Conservation (phyloP, 1,140 invertebrate species). For the Pissodes strobi region DNA sequence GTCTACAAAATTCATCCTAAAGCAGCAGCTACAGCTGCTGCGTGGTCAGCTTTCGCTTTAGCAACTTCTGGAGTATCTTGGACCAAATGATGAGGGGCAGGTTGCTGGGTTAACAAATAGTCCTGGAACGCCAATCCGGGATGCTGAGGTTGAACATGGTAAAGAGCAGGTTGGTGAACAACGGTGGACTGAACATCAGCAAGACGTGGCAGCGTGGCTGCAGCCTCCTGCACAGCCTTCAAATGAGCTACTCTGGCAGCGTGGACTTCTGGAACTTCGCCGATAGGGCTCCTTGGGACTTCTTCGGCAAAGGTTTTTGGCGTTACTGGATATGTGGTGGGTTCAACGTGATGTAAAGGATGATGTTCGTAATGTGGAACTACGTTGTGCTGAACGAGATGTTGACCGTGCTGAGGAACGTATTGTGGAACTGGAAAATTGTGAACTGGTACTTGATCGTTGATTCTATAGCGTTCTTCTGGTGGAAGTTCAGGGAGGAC, state of each 20-base stretch:
- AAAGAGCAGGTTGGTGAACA: background rate
- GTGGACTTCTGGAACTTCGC: slow-evolving; percentile 34
- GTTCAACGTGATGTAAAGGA: background rate
- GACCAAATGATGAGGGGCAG: background rate
- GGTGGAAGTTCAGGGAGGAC: slow-evolving; percentile 21
- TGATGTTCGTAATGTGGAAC: background rate
- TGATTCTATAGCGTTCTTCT: slow-evolving; percentile 23
- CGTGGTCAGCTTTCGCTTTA: slow-evolving; percentile 18
- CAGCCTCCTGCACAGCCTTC: slow-evolving; percentile 9
- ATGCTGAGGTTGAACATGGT: background rate
- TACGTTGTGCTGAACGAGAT: background rate
- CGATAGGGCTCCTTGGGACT: slow-evolving; percentile 17
- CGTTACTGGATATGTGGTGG: background rate
- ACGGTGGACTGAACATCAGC: background rate
- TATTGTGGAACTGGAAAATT: background rate
- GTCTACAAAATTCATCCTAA: too few species aligned
- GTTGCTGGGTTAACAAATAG: slow-evolving; percentile 2
- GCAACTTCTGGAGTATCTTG: slow-evolving; percentile 32
- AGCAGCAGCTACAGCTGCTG: slow-evolving; percentile 14
- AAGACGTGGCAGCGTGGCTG: slow-evolving; percentile 7
- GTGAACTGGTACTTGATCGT: background rate
- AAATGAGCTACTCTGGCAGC: slow-evolving; percentile 37
- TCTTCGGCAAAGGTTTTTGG: slow-evolving; percentile 16
- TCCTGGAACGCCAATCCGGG: slow-evolving; percentile 3
- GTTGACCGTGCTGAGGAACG: background rate